A percentile compares a stretch with the other conserved stretches of the same genome.
Conservation (phyloP, 2,113 vertebrate genomes). For the Hippocampus zosterae region DNA sequence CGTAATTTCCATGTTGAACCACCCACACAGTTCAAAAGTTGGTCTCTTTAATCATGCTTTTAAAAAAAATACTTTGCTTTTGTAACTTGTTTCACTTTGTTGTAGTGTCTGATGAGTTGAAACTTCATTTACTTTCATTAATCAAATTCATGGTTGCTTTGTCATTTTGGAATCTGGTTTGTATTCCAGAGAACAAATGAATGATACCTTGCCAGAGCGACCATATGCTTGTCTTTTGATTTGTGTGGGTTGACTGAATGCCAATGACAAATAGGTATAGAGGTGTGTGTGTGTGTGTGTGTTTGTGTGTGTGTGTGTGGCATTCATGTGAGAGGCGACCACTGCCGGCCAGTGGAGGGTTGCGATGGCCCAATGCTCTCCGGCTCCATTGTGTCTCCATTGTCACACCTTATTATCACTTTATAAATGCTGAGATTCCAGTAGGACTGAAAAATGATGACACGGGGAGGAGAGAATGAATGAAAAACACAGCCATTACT, state of each 20-base stretch:
- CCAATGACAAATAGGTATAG: background rate
- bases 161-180: background rate
- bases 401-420: conserved; percentile 82
- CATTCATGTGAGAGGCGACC: conserved; percentile 48
- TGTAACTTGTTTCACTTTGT: background rate
- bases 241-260: conserved; percentile 3
- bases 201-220: background rate
- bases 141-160: background rate
- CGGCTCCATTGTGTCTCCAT: conserved; percentile 73
- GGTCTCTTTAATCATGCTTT: background rate
- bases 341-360: conserved; percentile 32
- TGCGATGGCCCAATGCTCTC: conserved; percentile 62
- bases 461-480: conserved; percentile 19
- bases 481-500: background rate
- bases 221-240: background rate
- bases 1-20: background rate
- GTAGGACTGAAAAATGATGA: conserved; percentile 64
- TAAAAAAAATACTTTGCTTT: background rate
- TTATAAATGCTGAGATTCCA: conserved; percentile 71
- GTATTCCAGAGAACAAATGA: background rate
- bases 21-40: background rate
- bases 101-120: background rate
- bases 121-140: background rate
- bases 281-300: background rate
- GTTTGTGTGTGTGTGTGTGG: background rate